Conservation (phyloP, 1,140 invertebrate genomes). For the Lasioglossum baleicum region DNA sequence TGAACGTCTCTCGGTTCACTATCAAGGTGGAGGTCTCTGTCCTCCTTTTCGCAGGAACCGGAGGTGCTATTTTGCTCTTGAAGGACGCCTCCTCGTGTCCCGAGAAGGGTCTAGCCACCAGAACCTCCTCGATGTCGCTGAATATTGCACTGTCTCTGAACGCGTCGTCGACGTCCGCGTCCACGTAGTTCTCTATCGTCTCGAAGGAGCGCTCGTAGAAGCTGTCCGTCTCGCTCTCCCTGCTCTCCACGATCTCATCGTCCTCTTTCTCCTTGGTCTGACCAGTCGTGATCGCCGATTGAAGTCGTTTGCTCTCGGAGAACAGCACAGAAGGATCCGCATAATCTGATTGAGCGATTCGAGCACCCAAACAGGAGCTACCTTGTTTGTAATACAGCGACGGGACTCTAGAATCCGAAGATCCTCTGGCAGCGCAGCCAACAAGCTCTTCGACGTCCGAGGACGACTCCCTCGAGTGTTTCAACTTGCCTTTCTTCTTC, state of each 20-base stretch:
- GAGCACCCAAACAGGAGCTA: constrained; percentile 89
- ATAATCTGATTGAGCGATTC: constrained; percentile 93
- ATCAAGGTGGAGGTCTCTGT: background rate
- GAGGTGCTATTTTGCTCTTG: constrained; percentile 70
- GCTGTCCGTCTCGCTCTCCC: constrained; percentile 82
- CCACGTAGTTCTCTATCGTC: constrained; percentile 84
- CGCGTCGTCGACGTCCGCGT: constrained; percentile 82
- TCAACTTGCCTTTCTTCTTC: constrained; percentile 66
- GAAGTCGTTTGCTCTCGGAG: constrained; percentile 71
- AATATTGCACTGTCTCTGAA: constrained; percentile 92
- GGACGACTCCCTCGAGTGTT: constrained; percentile 63
- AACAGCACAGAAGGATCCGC: constrained; percentile 87
- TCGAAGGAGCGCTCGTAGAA: constrained; percentile 89
- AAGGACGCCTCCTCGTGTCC: constrained; percentile 26
- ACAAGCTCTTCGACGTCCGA: constrained; percentile 73
- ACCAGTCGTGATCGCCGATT: background rate
- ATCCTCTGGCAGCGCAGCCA: constrained; percentile 58
- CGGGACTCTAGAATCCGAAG: constrained; percentile 48
- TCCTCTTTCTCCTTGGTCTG: constrained; percentile 15
- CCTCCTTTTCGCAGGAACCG: constrained; percentile 71
- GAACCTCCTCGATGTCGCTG: constrained; percentile 84
- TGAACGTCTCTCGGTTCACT: background rate
- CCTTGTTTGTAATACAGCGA: constrained; percentile 85
- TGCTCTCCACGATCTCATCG: constrained; percentile 50
- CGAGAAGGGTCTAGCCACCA: constrained; percentile 37